These are phyloP conservation scores for Homarus americanus DNA, from an alignment of 1,140 invertebrate genomes.

Conservation along the genomic window DNA sequence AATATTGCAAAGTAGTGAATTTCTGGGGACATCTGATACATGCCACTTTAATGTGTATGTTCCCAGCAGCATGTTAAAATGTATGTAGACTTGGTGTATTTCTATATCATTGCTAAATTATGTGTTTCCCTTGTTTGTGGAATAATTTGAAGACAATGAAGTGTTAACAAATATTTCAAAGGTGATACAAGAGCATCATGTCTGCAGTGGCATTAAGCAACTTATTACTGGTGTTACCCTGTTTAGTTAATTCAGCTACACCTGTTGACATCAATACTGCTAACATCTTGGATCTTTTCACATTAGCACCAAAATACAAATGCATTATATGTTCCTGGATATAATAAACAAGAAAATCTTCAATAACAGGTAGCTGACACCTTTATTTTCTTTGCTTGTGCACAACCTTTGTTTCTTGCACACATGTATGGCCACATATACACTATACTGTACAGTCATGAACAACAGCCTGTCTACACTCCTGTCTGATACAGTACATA, in stretches of 20 bases:
- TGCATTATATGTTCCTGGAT: not conserved
- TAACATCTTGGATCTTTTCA: not conserved
- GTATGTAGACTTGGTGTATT: no score
- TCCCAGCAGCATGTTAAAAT: no score
- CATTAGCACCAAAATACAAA: constrained; percentile 11
- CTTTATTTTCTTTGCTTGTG: not conserved
- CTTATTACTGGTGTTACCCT: not conserved
- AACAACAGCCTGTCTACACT: no score
- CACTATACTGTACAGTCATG: no score
- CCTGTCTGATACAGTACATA: no score
- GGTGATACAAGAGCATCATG: no score
- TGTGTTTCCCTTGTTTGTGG: not conserved
- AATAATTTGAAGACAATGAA: no score
- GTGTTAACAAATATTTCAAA: not conserved
- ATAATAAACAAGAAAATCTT: not conserved
- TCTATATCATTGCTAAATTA: no score
- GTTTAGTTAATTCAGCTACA: constrained; percentile 1
- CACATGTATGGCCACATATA: no score
- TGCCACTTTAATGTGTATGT: no score
- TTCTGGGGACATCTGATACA: no score
- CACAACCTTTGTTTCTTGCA: not conserved
- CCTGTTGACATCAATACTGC: not conserved
- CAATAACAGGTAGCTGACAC: not conserved
- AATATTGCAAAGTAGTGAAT: no score
- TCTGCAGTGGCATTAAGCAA: not conserved